A percentile compares a stretch with the other conserved stretches of the same genome.
Conservation (phyloP, 1,140 invertebrate genomes). For the Ceratina calcarata region DNA sequence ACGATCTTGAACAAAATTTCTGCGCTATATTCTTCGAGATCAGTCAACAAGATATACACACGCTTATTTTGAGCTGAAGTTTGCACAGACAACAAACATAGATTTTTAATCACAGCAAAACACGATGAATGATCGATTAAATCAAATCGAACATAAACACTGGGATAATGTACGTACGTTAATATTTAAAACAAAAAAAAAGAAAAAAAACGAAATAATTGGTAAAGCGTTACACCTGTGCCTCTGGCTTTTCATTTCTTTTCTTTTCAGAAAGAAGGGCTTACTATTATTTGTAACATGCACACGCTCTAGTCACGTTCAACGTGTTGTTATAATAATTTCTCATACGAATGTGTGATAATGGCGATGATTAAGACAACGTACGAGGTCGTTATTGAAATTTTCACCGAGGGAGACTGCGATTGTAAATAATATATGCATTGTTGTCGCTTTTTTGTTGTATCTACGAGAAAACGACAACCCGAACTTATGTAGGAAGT, state of each 20-base stretch:
- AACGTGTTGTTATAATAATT: neutral
- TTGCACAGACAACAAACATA: constrained; percentile 42
- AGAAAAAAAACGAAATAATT: neutral
- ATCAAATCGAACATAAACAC: constrained; percentile 24
- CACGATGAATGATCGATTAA: constrained; percentile 40
- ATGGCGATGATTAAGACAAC: neutral
- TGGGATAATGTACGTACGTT: neutral
- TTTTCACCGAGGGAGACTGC: constrained; percentile 32
- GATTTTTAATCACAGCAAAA: constrained; percentile 45
- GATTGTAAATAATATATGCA: constrained; percentile 33
- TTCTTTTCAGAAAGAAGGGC: neutral
- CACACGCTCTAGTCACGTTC: neutral
- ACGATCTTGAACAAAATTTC: constrained; percentile 19
- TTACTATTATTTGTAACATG: neutral
- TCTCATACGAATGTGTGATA: neutral
- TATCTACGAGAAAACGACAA: constrained; percentile 20
- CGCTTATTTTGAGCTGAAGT: constrained; percentile 42
- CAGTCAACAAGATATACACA: constrained; percentile 27
- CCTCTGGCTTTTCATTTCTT: neutral
- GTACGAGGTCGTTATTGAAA: constrained; percentile 7
- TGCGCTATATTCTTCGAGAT: constrained; percentile 47
- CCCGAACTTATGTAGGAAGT: constrained; percentile 9
- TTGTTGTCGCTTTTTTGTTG: neutral
- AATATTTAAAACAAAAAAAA: constrained; percentile 1
- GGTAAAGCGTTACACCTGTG: neutral